Percentiles rank a stretch among this genome's conserved stretches.
Conservation (phyloP, 2,888 invertebrate genomes). For the Athalia cordata region DNA sequence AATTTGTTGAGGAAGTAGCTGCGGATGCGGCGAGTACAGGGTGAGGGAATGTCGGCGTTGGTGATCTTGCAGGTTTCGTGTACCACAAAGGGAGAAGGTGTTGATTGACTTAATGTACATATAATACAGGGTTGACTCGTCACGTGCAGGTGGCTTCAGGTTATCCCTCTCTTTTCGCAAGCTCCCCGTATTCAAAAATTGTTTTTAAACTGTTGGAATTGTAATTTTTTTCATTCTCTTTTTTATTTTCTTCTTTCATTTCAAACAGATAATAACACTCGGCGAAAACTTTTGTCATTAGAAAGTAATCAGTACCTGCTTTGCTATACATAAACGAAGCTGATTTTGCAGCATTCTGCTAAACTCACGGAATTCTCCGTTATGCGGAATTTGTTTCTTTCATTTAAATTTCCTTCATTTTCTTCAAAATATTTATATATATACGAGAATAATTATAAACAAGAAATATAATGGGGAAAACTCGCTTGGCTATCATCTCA, state of each 20-base stretch:
- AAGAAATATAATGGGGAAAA: too few species aligned
- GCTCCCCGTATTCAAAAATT: not conserved
- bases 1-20: conserved; percentile 12
- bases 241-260: too few species aligned
- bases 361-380: not conserved
- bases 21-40: not conserved
- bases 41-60: conserved; percentile 1
- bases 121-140: conserved; percentile 22
- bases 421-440: not conserved
- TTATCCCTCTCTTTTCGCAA: not conserved
- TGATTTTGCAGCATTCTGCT: not conserved
- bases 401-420: not conserved
- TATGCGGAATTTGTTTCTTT: not conserved
- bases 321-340: not conserved
- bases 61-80: not conserved
- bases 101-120: conserved; percentile 26
- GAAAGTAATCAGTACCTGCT: not conserved
- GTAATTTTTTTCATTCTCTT: too few species aligned
- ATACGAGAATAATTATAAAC: too few species aligned
- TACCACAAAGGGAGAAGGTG: conserved; percentile 30
- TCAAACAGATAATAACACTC: not conserved
- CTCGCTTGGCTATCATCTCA: too few species aligned
- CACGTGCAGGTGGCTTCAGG: not conserved
- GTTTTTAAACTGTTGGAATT: not conserved
- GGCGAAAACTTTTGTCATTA: not conserved